Percentiles rank a stretch among this genome's conserved stretches.
phyloP scores from a whole-genome alignment of 1,140 invertebrate genomes.

The Thaumetopoea pityocampa region DNA sequence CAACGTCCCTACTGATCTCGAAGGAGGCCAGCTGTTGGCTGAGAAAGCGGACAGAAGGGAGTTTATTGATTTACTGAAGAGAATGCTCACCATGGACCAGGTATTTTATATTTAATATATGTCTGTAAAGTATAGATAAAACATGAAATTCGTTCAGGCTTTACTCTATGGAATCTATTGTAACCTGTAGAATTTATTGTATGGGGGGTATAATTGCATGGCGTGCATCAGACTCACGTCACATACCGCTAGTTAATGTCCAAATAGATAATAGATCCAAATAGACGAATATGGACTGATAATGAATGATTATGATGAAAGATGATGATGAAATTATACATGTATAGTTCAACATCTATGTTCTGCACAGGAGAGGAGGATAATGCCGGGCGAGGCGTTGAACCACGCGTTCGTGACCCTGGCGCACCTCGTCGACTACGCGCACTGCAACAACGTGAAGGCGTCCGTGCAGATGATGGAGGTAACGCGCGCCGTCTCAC shows the following conservation, averaged over 20 bases:
- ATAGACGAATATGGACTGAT: no score
- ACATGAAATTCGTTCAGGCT: no score
- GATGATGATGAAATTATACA: neutral
- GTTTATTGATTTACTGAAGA: constrained; percentile 97
- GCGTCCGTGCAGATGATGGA: constrained; percentile 98
- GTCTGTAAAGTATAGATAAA: no score
- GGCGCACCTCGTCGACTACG: constrained; percentile 96
- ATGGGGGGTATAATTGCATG: no score
- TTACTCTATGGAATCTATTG: no score
- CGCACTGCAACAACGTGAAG: constrained; percentile 97
- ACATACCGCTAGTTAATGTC: no score
- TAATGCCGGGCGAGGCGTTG: constrained; percentile 95
- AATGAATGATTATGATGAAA: no score
- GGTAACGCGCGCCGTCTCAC: no score
- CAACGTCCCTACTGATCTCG: constrained; percentile 97
- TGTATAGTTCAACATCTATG: constrained; percentile 9
- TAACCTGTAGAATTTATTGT: no score
- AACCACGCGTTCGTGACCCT: constrained; percentile 96
- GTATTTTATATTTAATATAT: constrained; percentile 65
- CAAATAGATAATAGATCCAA: no score
- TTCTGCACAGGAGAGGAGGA: constrained; percentile 86
- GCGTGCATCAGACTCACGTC: no score
- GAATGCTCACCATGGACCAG: constrained; percentile 99
- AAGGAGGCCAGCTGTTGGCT: constrained; percentile 94
- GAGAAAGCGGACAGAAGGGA: constrained; percentile 97